A percentile compares a stretch with the other conserved stretches of the same genome.
Evolutionary conservation across 2,113 vertebrate species (phyloP).

Genomic region (Dunckerocampus dactyliophorus): DNA sequence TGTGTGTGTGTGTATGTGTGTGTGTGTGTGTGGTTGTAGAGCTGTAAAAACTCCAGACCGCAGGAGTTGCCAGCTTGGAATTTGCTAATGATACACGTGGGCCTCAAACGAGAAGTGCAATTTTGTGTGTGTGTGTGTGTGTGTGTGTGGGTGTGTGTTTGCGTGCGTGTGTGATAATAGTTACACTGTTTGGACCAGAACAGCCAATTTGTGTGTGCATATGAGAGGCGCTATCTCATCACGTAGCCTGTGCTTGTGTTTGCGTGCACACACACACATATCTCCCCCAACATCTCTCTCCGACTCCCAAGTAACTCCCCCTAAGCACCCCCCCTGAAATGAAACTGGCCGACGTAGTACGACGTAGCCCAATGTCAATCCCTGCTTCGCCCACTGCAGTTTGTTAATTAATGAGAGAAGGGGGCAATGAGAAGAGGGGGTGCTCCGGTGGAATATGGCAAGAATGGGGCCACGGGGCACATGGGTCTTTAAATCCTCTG

Average conservation of each 20-base stretch:
- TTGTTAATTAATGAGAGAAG: conserved; percentile 29
- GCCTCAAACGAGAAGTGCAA: conserved; percentile 69
- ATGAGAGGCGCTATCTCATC: conserved; percentile 50
- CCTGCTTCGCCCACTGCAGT: conserved; percentile 34
- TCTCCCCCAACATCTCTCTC: background rate
- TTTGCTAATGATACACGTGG: conserved; percentile 74
- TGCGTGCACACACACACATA: conserved; percentile 6
- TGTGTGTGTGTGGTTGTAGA: conserved; percentile 52
- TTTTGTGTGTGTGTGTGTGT: conserved; percentile 45
- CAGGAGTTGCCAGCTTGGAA: conserved; percentile 72
- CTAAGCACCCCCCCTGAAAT: conserved; percentile 8
- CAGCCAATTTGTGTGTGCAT: conserved; percentile 38
- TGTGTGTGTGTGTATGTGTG: conserved; percentile 25
- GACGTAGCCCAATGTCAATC: conserved; percentile 30
- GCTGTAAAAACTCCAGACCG: conserved; percentile 67
- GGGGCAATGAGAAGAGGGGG: conserved; percentile 42
- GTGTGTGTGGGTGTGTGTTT: conserved; percentile 10
- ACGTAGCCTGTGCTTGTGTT: conserved; percentile 28
- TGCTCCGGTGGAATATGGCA: conserved; percentile 72
- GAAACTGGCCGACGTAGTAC: conserved; percentile 50
- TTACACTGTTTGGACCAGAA: conserved; percentile 51
- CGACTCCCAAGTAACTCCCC: background rate
- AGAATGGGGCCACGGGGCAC: conserved; percentile 71
- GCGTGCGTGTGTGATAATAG: conserved; percentile 28
- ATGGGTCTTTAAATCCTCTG: conserved; percentile 76